phyloP scores from a whole-genome alignment of 2,113 vertebrate species.

The Aptenodytes patagonicus region DNA sequence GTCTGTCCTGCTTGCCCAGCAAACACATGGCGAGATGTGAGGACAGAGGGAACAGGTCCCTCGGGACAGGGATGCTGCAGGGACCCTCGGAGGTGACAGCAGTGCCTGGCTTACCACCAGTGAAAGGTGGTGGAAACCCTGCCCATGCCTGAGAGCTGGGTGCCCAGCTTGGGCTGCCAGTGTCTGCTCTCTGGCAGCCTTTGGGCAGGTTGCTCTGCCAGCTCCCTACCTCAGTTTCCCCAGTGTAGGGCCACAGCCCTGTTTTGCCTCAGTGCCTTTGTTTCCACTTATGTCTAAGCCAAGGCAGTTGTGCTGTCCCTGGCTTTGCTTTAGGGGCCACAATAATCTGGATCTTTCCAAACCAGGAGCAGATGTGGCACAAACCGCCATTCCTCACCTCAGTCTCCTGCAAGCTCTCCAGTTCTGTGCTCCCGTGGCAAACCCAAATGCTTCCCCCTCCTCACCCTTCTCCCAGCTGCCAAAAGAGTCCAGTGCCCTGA shows the following conservation, averaged over 20 bases:
- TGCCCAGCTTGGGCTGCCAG: background rate
- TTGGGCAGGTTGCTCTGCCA: background rate
- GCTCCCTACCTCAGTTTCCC: background rate
- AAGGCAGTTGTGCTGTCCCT: background rate
- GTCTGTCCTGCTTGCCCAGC: background rate
- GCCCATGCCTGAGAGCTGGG: background rate
- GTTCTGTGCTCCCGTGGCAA: background rate
- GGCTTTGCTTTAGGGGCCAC: background rate
- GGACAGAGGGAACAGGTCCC: background rate
- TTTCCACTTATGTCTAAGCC: background rate
- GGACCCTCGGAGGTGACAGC: background rate
- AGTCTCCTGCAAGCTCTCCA: background rate
- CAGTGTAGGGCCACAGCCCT: background rate
- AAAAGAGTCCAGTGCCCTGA: background rate
- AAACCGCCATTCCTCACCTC: background rate
- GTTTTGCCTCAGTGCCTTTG: background rate
- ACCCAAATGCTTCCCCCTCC: background rate
- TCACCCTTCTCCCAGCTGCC: background rate
- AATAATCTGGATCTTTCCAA: background rate
- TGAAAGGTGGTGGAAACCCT: background rate
- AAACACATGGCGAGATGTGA: fast-evolving
- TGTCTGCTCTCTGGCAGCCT: background rate
- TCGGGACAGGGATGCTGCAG: background rate
- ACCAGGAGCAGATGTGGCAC: background rate
- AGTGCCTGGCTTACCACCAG: background rate